phyloP scores from a whole-genome alignment of 37 sponge, comb jelly and placozoan species.

The Corticium candelabrum region DNA sequence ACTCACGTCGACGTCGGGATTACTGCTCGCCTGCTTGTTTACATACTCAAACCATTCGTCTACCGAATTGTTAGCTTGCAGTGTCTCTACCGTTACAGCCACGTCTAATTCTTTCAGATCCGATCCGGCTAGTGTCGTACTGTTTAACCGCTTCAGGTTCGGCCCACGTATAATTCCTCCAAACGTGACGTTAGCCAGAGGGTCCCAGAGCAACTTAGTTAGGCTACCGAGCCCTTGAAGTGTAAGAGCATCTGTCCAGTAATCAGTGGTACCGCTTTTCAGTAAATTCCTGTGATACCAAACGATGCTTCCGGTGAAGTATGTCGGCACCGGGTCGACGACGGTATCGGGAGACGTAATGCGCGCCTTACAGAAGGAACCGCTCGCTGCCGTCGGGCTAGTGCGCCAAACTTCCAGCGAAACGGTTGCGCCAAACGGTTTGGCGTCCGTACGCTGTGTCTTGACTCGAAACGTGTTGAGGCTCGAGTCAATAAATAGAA shows the following conservation, averaged over 20 bases:
- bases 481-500: neutral
- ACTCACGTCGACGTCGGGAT: neutral
- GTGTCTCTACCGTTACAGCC: neutral
- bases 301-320: neutral
- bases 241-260: neutral
- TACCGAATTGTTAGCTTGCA: neutral
- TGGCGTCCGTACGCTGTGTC: neutral
- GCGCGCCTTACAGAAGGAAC: neutral
- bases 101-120: neutral
- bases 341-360: neutral
- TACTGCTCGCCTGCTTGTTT: neutral
- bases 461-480: neutral
- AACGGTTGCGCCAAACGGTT: neutral
- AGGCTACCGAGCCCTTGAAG: neutral
- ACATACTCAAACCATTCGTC: neutral
- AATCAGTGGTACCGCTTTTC: neutral
- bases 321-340: neutral
- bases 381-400: neutral
- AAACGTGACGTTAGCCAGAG: constrained; percentile 1
- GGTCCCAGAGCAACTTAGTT: neutral
- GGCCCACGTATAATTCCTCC: neutral
- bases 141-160: neutral
- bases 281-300: neutral
- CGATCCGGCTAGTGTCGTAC: neutral
- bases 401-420: constrained; percentile 1